Conservation (phyloP, 2,113 vertebrate species). For the Siniperca chuatsi region DNA sequence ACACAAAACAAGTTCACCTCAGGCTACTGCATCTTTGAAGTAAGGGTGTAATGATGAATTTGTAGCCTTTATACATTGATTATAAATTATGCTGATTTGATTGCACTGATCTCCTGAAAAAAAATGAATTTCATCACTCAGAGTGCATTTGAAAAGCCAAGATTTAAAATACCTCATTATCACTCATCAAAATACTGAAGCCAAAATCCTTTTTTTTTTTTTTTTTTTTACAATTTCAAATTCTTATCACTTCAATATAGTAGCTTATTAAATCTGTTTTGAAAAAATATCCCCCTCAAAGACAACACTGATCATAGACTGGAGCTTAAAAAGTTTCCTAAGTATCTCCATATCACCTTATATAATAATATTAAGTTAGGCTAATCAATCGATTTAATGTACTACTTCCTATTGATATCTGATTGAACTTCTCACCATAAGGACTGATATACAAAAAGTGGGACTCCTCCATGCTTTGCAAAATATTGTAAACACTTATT, state of each 20-base stretch:
- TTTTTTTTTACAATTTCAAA: not conserved
- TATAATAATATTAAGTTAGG: not conserved
- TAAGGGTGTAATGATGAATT: not conserved
- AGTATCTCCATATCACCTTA: not conserved
- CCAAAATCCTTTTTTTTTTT: too few species aligned
- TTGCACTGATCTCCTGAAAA: not conserved
- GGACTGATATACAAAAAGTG: not conserved
- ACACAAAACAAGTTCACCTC: not conserved
- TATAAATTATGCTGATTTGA: slow-evolving; percentile 9
- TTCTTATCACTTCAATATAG: not conserved
- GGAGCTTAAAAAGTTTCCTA: not conserved
- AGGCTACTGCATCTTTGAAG: not conserved
- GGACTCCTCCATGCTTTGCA: not conserved
- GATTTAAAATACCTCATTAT: slow-evolving; percentile 7
- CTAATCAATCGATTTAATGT: not conserved
- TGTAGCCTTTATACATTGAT: not conserved
- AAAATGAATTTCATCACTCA: not conserved
- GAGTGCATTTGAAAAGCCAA: not conserved
- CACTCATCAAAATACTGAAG: not conserved
- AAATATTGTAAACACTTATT: not conserved
- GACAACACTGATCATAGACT: not conserved
- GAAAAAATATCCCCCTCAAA: not conserved
- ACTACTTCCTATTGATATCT: not conserved
- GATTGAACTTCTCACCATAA: not conserved
- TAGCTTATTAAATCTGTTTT: not conserved